Evolutionary conservation across 2,888 invertebrate species (phyloP).

Genomic region (Synanthedon vespiformis): DNA sequence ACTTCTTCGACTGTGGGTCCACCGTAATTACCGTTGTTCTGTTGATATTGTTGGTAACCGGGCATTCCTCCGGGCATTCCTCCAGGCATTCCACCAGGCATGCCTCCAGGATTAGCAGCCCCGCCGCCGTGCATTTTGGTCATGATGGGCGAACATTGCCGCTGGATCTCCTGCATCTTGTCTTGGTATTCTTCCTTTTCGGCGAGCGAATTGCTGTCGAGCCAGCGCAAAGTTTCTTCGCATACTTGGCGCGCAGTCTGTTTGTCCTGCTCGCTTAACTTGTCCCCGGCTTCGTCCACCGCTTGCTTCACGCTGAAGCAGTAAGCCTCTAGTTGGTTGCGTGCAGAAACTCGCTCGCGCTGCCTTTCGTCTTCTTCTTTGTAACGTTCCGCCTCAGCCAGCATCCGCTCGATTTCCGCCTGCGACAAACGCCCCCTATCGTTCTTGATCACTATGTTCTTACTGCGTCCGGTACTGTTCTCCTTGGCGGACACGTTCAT

Average conservation of each 20-base stretch:
- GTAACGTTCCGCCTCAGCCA: conserved; percentile 79
- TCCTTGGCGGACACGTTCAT: conserved; percentile 87
- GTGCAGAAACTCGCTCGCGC: conserved; percentile 74
- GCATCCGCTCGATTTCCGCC: conserved; percentile 85
- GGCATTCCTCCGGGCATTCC: background rate
- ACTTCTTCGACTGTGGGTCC: conserved; percentile 45
- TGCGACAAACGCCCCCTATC: conserved; percentile 84
- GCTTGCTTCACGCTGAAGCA: conserved; percentile 78
- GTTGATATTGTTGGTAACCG: conserved; percentile 14
- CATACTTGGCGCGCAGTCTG: conserved; percentile 63
- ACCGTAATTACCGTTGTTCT: conserved; percentile 8
- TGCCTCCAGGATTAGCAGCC: conserved; percentile 12
- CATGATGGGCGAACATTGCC: conserved; percentile 69
- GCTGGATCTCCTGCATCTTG: conserved; percentile 71
- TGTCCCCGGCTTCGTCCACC: conserved; percentile 71
- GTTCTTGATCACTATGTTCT: conserved; percentile 85
- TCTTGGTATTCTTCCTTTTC: conserved; percentile 75
- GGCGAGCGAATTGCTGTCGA: conserved; percentile 76
- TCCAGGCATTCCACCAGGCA: conserved; percentile 3
- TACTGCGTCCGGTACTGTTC: conserved; percentile 74
- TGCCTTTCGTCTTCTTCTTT: conserved; percentile 79
- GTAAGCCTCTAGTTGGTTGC: conserved; percentile 80
- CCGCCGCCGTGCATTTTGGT: conserved; percentile 70
- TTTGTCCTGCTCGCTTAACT: conserved; percentile 75
- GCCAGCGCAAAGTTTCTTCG: conserved; percentile 75